Evolutionary conservation across 2,797 vertebrate genomes (phyloP).

Genomic region (Zalophus californianus): DNA sequence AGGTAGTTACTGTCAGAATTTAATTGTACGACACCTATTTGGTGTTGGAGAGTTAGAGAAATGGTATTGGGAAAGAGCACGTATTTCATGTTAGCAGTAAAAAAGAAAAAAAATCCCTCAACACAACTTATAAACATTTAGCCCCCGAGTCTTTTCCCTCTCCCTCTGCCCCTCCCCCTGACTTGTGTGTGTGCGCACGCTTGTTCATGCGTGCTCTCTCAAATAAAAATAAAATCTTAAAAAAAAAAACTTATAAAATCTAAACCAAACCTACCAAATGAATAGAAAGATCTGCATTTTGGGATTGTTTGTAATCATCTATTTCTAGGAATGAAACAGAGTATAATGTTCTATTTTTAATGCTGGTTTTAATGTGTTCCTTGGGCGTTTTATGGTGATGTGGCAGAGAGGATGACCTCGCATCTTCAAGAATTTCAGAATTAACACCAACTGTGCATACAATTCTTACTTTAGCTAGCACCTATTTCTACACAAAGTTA

Average conservation of each 20-base stretch:
- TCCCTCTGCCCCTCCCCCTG: background rate
- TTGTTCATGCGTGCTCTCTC: background rate
- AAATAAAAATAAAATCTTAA: background rate
- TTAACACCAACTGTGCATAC: background rate
- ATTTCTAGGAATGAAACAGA: slow-evolving; percentile 23
- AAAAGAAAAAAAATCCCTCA: background rate
- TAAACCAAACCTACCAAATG: slow-evolving; percentile 18
- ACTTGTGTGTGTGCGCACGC: accelerated
- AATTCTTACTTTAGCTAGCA: background rate
- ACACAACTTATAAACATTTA: background rate
- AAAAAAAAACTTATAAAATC: background rate
- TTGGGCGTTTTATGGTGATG: background rate
- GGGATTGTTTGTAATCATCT: background rate
- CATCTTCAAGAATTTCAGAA: background rate
- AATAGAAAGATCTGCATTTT: background rate
- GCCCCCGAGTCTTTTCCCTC: background rate
- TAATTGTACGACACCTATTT: background rate
- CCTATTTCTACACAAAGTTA: background rate
- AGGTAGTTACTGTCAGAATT: background rate
- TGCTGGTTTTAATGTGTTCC: background rate
- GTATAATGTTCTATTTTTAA: background rate
- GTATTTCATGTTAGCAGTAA: background rate
- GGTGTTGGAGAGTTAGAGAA: background rate
- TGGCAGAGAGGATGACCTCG: background rate
- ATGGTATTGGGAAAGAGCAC: background rate